These are phyloP conservation scores for Onychomys torridus DNA, from an alignment of 2,797 vertebrate species.

Conservation along the genomic window DNA sequence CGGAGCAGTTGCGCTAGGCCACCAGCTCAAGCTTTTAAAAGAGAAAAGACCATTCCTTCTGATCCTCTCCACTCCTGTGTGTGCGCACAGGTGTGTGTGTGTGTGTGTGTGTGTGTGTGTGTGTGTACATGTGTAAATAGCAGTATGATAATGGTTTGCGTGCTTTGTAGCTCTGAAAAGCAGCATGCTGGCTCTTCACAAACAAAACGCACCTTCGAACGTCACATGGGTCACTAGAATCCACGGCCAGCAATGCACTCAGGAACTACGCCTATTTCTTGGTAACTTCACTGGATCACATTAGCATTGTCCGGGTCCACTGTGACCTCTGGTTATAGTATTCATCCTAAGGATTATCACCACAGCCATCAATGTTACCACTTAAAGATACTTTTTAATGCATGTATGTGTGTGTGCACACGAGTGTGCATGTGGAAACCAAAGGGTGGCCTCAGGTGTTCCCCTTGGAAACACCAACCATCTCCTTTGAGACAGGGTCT, in stretches of 20 bases:
- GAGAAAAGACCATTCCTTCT: background rate
- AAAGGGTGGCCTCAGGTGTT: accelerated
- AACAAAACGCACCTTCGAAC: background rate
- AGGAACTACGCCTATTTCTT: background rate
- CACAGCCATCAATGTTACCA: background rate
- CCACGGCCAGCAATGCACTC: background rate
- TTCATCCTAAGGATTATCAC: background rate
- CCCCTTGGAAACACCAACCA: background rate
- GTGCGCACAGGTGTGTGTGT: background rate
- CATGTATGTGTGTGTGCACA: background rate
- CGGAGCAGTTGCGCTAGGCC: background rate
- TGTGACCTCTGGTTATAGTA: background rate
- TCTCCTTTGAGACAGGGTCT: background rate
- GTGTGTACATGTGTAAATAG: background rate
- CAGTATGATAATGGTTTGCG: background rate
- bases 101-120: background rate
- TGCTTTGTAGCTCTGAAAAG: background rate
- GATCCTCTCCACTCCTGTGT: background rate
- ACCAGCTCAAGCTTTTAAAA: background rate
- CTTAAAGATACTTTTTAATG: background rate
- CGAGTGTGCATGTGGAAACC: background rate
- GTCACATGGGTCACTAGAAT: background rate
- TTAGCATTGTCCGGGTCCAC: background rate
- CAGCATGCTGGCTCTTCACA: background rate
- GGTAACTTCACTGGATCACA: background rate